Evolutionary conservation across 2,113 vertebrate species (phyloP).

Genomic region (Leptosomus discolor): DNA sequence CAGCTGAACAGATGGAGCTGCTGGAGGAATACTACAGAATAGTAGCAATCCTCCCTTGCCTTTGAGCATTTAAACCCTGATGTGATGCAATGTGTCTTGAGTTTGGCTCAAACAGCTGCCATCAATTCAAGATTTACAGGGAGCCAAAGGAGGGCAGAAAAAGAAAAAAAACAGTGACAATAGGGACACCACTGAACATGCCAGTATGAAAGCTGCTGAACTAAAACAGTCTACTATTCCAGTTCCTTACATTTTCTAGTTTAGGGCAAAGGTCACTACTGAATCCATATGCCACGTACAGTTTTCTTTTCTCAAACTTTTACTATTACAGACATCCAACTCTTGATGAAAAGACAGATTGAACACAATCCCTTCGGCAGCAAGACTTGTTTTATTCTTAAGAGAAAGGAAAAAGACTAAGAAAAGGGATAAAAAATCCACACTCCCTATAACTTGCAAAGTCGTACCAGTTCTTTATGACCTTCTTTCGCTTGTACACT

Average conservation of each 20-base stretch:
- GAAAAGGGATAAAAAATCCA: not conserved
- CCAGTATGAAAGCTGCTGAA: constrained; percentile 27
- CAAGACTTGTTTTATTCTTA: constrained; percentile 23
- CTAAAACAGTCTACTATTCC: constrained; percentile 27
- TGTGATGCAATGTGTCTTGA: constrained; percentile 51
- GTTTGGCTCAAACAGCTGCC: constrained; percentile 57
- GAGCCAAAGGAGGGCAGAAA: constrained; percentile 42
- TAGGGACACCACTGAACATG: constrained; percentile 30
- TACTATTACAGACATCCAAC: constrained; percentile 16
- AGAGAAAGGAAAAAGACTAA: not conserved
- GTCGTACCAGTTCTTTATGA: not conserved
- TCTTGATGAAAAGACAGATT: constrained; percentile 47
- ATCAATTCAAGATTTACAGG: constrained; percentile 53
- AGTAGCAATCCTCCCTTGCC: constrained; percentile 40
- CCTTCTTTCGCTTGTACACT: not conserved
- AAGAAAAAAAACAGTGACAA: constrained; percentile 34
- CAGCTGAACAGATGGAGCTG: constrained; percentile 41
- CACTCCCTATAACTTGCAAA: constrained; percentile 10
- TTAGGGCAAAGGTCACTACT: constrained; percentile 38
- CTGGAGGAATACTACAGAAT: constrained; percentile 44
- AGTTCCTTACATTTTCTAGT: constrained; percentile 21
- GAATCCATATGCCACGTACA: not conserved
- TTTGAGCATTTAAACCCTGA: constrained; percentile 55
- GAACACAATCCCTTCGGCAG: constrained; percentile 12
- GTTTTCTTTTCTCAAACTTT: constrained; percentile 58